Evolutionary conservation across 2,797 vertebrate genomes (phyloP), one percentile per base, ranked within the genome.

Genomic region (Acanthis flammea): DNA sequence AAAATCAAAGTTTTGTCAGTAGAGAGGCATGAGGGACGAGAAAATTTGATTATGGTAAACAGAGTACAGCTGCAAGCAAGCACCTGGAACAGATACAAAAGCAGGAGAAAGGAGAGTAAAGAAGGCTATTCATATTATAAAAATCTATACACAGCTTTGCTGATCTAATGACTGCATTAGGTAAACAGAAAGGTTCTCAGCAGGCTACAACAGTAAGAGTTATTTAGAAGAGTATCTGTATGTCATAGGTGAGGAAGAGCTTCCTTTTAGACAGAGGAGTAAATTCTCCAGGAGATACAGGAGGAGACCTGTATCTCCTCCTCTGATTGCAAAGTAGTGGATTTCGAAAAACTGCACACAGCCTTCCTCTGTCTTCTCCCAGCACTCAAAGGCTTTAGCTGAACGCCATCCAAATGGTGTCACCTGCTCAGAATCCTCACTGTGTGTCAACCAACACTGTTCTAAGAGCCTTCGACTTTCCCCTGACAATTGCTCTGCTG

Each of bases 241-340:
- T 6, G 6, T 10, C 53, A 60, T 6, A 4, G 33, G 11, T 55
- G 10, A 65, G 17, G 25, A 62, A 44, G 10, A 72, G 10, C 19
- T 88, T 85, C 23, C 33, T 67, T 82, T 62, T 23, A 88, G 14
- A 66, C 14, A 85, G 12, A 73, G 14, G 7, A 91, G 57, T 19
- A 90, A 73, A 80, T 76, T 67, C 18, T 14, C 4, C 35, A 63
- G 37, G 37, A 39, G 37, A 39, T 39, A 37, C 37, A 39, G 37
- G 37, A 39, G 37, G 37, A 61, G 35, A 51, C 25, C 37, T 12
- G 1, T 6, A 13, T 21, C 16, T 66, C 37, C 61, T 67, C 30
- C 53, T 8, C 1, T 3, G 2, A 35, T 0, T 31, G 18, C 23
- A 87, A 53, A 55, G 61, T 47, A 71, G 35, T 1, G 4, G 5